Evolutionary conservation across 2,797 vertebrate genomes (phyloP).

Genomic region (Trematomus bernacchii): DNA sequence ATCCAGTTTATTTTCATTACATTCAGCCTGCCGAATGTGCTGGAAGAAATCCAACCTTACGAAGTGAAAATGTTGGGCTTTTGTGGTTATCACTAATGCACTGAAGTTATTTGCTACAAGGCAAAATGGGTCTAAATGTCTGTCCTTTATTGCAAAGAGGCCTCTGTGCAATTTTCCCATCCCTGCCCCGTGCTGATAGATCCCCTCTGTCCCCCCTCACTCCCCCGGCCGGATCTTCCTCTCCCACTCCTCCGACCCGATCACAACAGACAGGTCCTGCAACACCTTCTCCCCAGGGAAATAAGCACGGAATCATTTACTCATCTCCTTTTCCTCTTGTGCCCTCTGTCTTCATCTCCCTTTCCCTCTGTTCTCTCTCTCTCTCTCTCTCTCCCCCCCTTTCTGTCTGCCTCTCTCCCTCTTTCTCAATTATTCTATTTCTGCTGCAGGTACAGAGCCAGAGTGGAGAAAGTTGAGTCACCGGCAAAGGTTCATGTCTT

Average conservation of each 20-base stretch:
- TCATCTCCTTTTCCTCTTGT: constrained; percentile 74
- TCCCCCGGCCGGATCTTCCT: constrained; percentile 47
- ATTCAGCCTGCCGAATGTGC: neutral
- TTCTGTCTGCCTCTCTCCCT: neutral
- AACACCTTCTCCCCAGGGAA: constrained; percentile 76
- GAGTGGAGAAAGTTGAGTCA: constrained; percentile 94
- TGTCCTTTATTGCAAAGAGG: constrained; percentile 73
- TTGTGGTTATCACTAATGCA: constrained; percentile 53
- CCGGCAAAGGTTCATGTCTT: constrained; percentile 92
- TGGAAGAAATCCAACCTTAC: constrained; percentile 13
- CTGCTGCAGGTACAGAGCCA: constrained; percentile 93
- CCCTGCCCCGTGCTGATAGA: constrained; percentile 54
- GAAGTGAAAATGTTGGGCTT: constrained; percentile 23
- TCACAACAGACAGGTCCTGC: constrained; percentile 78
- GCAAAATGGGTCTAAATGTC: constrained; percentile 58
- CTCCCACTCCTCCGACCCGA: constrained; percentile 58
- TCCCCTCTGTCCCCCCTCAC: constrained; percentile 41
- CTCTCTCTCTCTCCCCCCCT: neutral
- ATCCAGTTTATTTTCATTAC: constrained; percentile 15
- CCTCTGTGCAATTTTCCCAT: constrained; percentile 70
- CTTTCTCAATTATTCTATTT: constrained; percentile 45
- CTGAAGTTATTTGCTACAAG: constrained; percentile 54
- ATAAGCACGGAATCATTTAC: constrained; percentile 82
- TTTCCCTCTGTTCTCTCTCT: constrained; percentile 25
- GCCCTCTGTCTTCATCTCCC: constrained; percentile 64